Base-by-base conservation (phyloP, 2,888 invertebrate genomes). In the Melieria picta region DNA sequence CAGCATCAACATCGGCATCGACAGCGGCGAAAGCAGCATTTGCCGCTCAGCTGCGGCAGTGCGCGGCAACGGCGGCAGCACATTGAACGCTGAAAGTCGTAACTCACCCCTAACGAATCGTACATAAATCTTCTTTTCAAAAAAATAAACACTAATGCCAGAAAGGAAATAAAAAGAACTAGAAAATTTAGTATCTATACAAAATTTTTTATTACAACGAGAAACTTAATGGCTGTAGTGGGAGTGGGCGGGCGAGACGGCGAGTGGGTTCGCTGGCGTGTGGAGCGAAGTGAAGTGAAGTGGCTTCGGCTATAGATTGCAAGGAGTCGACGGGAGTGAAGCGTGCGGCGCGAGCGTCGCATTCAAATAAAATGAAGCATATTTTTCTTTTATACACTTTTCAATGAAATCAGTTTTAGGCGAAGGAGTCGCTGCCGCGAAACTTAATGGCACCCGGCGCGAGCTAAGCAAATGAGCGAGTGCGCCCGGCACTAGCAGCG, bases 111-210 rank as follows among this genome's bases (percentile, higher is more conserved):
- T 72, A 76, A 78, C 78, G 76, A 79, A 80, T 83, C 83, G 84
- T 85, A 85, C 83, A 84, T 84, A 84, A 84, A 84, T 84, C 84
- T 84, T 85, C 83, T 84, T 85, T 85, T 82, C 79, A 81, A 81
- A 82, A 75, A 77, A 77, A 81, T 82, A 84, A 84, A 84, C 85
- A 84, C 85, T 85, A 80, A 80, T 80, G 77, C 79, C 79, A 78
- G 76, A 78, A 76, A 79, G 77, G 79, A 79, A 79, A 78, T 78
- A 80, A 78, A 77, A 79, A 78, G 79, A 80, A 80, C 80, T 80
- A 80, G 79, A 80, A 79, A 79, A 80, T 80, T 80, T 80, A 80
- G 79, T 80, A 80, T 79, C 80, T 80, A 77, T 67, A 77, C 77
- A 83, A 82, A 81, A 80, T 81, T 84, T 83, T 84, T 83, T 84